phyloP scores from a whole-genome alignment of 2,113 vertebrate species.

The Piprites chloris region DNA sequence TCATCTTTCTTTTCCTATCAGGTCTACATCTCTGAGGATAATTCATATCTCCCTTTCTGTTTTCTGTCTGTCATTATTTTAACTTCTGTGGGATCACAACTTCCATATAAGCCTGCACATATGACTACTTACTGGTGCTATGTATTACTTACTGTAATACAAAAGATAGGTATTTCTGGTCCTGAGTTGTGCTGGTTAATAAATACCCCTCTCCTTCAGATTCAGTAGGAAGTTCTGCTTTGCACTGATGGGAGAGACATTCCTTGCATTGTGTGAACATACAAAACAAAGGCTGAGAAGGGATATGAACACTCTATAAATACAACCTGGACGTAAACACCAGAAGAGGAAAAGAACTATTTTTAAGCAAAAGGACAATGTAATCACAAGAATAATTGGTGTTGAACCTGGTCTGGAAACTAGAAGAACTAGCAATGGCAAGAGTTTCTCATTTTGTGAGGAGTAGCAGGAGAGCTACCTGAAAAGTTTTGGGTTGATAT shows the following conservation, averaged over 20 bases:
- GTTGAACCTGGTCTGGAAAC: background rate
- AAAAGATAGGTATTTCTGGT: background rate
- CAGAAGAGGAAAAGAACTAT: slow-evolving; percentile 59
- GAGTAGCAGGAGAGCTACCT: background rate
- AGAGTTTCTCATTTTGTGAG: background rate
- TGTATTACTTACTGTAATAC: background rate
- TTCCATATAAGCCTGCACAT: background rate
- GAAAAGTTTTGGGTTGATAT: background rate
- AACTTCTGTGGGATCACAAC: background rate
- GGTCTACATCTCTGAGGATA: background rate
- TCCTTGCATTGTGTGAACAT: slow-evolving; percentile 44
- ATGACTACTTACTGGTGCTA: background rate
- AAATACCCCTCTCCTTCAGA: background rate
- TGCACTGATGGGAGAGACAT: slow-evolving; percentile 26
- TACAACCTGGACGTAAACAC: slow-evolving; percentile 53
- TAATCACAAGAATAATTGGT: slow-evolving; percentile 26
- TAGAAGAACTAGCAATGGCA: background rate
- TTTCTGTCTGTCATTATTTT: background rate
- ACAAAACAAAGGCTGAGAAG: slow-evolving; percentile 63
- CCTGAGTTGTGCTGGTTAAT: background rate
- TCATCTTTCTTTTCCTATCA: background rate
- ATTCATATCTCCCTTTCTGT: background rate
- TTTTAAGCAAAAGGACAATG: slow-evolving; percentile 61
- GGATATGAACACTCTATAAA: slow-evolving; percentile 61
- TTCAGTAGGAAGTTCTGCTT: slow-evolving; percentile 41